Evolutionary conservation across 2,888 invertebrate genomes (phyloP).

Genomic region (Serrognathus titanus): DNA sequence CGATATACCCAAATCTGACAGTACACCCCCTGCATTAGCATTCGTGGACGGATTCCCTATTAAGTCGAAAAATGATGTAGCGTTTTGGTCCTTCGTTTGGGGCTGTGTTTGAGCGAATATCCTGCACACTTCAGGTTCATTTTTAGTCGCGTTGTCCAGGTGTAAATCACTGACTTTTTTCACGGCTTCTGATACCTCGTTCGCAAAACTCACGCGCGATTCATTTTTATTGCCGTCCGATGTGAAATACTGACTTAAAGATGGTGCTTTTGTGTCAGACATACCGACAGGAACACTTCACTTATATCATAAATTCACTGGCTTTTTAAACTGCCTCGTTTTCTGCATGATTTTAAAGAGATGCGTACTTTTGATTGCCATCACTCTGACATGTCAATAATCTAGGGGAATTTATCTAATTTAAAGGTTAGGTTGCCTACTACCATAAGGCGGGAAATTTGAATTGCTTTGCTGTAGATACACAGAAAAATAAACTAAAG

Average conservation of each 20-base stretch:
- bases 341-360: too few relatives aligned
- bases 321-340: too few relatives aligned
- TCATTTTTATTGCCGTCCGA: constrained; percentile 26
- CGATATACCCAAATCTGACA: constrained; percentile 23
- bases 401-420: too few relatives aligned
- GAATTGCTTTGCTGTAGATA: too few relatives aligned
- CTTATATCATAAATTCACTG: too few relatives aligned
- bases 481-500: too few relatives aligned
- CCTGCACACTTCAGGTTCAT: constrained; percentile 50
- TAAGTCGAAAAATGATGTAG: constrained; percentile 51
- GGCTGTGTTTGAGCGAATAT: constrained; percentile 48
- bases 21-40: constrained; percentile 2
- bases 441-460: too few relatives aligned
- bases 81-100: constrained; percentile 45
- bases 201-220: constrained; percentile 31
- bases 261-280: constrained; percentile 48
- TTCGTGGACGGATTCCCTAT: constrained; percentile 38
- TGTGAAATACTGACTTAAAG: constrained; percentile 58
- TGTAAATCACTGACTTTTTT: constrained; percentile 27
- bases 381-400: too few relatives aligned
- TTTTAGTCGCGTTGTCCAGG: constrained; percentile 10
- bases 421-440: too few relatives aligned
- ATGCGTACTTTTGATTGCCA: too few relatives aligned
- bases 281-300: not conserved
- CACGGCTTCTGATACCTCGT: constrained; percentile 33